These are phyloP conservation scores for Conus ventricosus DNA, from an alignment of 1,140 invertebrate genomes.

Conservation along the genomic window DNA sequence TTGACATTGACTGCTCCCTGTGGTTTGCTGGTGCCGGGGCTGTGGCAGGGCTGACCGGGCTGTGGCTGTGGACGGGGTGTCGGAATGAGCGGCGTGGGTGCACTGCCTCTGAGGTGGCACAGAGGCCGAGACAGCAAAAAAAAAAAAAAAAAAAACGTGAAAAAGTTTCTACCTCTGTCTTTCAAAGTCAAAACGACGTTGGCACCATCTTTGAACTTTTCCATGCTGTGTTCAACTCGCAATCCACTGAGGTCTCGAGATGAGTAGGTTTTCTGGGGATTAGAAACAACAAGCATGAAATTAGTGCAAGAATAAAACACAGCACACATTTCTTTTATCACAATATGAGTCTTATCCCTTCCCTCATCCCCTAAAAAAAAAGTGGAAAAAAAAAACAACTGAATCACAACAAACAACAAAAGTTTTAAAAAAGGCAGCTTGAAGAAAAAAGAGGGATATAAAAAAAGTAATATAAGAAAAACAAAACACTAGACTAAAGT, in stretches of 20 bases:
- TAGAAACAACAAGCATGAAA: background rate
- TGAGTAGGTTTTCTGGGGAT: conserved; percentile 63
- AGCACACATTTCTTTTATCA: no score
- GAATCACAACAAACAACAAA: background rate
- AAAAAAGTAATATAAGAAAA: background rate
- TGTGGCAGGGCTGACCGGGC: no score
- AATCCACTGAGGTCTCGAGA: conserved; percentile 85
- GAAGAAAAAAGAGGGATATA: background rate
- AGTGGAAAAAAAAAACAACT: background rate
- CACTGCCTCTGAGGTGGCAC: no score
- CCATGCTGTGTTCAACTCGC: conserved; percentile 89
- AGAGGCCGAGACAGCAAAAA: no score
- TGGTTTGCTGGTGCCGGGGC: no score
- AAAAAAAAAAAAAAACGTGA: no score
- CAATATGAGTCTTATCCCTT: background rate
- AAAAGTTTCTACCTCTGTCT: conserved; percentile 82
- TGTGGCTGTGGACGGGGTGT: no score
- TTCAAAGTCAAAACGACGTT: conserved; percentile 94
- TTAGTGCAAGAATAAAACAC: background rate
- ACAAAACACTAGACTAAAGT: background rate
- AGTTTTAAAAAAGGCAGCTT: no score
- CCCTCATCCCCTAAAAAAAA: background rate
- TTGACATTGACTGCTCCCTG: no score
- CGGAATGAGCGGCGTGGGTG: no score
- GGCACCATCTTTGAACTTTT: conserved; percentile 87